Conservation (phyloP, 1,140 invertebrate genomes). For the Parapsyche elsis region DNA sequence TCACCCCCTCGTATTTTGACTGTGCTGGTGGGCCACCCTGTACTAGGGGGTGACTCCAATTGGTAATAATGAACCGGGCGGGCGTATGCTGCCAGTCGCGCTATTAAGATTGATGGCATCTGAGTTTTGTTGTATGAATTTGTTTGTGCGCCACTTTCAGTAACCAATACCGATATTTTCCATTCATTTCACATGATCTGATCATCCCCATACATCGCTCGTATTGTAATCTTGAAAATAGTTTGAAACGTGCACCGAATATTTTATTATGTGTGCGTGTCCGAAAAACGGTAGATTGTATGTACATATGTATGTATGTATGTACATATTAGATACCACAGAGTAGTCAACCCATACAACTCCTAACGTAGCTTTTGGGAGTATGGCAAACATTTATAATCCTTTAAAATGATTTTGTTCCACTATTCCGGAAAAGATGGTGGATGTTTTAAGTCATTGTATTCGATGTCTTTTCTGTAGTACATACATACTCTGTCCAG, state of each 20-base stretch:
- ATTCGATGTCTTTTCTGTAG: too few relatives aligned
- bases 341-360: too few relatives aligned
- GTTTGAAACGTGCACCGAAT: not conserved
- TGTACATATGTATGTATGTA: too few relatives aligned
- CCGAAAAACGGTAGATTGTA: too few relatives aligned
- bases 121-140: constrained; percentile 45
- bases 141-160: constrained; percentile 41
- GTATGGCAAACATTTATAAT: too few relatives aligned
- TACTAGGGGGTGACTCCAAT: constrained; percentile 22
- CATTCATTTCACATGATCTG: not conserved
- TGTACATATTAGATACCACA: too few relatives aligned
- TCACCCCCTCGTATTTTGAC: constrained; percentile 35
- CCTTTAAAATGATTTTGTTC: too few relatives aligned
- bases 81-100: constrained; percentile 53
- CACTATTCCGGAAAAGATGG: too few relatives aligned
- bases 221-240: not conserved
- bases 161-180: not conserved
- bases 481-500: too few relatives aligned
- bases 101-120: constrained; percentile 55
- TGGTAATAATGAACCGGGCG: constrained; percentile 45
- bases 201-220: not conserved
- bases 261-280: too few relatives aligned
- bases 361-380: too few relatives aligned
- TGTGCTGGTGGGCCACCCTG: constrained; percentile 39
- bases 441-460: too few relatives aligned